These are phyloP conservation scores for Hippolais icterina DNA, from an alignment of 2,113 vertebrate species.

Conservation along the genomic window DNA sequence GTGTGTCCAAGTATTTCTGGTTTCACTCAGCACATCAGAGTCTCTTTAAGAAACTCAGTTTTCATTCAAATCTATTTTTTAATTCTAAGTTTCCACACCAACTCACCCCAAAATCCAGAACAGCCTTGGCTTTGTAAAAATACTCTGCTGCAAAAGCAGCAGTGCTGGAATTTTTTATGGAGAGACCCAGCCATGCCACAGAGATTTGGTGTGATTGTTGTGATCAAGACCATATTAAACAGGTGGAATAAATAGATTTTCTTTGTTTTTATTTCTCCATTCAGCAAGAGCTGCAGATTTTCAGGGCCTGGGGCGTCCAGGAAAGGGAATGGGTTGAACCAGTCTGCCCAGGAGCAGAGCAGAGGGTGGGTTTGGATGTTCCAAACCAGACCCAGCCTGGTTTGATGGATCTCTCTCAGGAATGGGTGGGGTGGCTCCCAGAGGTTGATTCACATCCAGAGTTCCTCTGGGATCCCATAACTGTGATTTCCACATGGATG, in stretches of 20 bases:
- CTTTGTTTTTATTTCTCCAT: background rate
- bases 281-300: background rate
- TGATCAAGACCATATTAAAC: background rate
- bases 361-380: background rate
- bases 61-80: background rate
- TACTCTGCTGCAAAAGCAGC: background rate
- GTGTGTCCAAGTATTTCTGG: background rate
- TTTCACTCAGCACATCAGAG: background rate
- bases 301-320: background rate
- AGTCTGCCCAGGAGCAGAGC: background rate
- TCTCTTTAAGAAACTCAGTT: background rate
- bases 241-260: background rate
- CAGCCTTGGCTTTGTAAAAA: background rate
- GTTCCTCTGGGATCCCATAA: background rate
- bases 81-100: background rate
- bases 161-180: background rate
- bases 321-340: background rate
- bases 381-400: background rate
- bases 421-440: background rate
- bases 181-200: background rate
- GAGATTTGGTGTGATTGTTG: background rate
- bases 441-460: background rate
- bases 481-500: background rate
- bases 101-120: background rate
- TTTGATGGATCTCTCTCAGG: background rate